Conservation (phyloP, 2,113 vertebrate species). For the Odontophorus gujanensis region DNA sequence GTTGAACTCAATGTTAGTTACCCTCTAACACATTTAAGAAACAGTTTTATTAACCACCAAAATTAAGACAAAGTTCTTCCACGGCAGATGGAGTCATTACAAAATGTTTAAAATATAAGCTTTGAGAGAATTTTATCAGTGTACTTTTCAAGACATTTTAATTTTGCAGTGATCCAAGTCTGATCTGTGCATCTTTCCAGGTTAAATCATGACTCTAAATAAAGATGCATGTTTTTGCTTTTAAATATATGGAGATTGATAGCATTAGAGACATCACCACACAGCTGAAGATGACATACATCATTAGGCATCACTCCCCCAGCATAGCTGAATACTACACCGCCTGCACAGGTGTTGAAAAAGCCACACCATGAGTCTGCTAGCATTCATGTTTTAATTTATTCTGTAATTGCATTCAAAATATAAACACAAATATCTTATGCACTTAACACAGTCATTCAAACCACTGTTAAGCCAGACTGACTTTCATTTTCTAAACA, state of each 20-base stretch:
- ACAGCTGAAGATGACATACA: background rate
- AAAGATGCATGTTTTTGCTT: background rate
- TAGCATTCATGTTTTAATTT: constrained; percentile 32
- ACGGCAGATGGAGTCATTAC: background rate
- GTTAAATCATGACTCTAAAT: background rate
- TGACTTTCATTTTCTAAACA: background rate
- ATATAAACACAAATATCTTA: constrained; percentile 7
- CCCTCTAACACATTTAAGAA: background rate
- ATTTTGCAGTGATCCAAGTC: background rate
- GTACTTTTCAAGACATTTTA: background rate
- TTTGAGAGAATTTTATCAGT: background rate
- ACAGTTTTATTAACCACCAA: background rate
- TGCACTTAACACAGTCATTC: background rate
- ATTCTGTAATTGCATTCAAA: constrained; percentile 18
- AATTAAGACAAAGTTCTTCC: background rate
- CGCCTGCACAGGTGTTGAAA: background rate
- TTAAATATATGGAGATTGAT: background rate
- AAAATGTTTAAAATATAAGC: background rate
- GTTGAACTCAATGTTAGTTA: background rate
- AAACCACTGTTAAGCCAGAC: background rate
- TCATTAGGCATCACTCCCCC: background rate
- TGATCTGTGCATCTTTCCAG: background rate
- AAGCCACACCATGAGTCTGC: background rate
- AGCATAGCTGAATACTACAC: background rate
- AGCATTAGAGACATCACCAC: background rate